These are phyloP conservation scores for Corvus cornix DNA, from an alignment of 2,113 vertebrate species.

Conservation along the genomic window DNA sequence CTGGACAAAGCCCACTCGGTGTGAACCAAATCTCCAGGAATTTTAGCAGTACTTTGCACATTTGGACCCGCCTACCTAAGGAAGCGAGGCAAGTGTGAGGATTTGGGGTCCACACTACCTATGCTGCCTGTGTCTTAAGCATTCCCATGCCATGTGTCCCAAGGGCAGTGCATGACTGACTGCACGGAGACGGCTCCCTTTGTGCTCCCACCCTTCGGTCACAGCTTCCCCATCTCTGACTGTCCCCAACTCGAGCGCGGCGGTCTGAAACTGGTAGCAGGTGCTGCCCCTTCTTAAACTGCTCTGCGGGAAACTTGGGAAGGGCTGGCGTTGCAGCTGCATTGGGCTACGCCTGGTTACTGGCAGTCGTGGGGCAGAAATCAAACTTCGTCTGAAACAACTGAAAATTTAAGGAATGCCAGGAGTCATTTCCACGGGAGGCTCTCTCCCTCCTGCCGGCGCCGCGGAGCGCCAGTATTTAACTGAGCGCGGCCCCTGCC, in stretches of 20 bases:
- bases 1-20: background rate
- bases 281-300: background rate
- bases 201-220: background rate
- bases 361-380: background rate
- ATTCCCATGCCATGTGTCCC: fast-evolving
- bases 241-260: fast-evolving
- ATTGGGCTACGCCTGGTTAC: background rate
- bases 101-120: background rate
- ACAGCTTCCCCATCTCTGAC: background rate
- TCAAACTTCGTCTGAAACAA: background rate
- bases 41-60: background rate
- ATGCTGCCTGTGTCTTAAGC: background rate
- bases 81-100: background rate
- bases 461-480: background rate
- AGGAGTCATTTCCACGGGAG: background rate
- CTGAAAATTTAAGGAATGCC: background rate
- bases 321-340: background rate
- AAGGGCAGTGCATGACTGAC: background rate
- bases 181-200: background rate
- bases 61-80: background rate
- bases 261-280: background rate
- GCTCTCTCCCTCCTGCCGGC: background rate
- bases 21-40: background rate
- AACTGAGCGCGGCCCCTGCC: constrained; percentile 13
- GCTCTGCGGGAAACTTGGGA: background rate